phyloP scores from a whole-genome alignment of 1,140 invertebrate genomes.

The Heliconius melpomene region DNA sequence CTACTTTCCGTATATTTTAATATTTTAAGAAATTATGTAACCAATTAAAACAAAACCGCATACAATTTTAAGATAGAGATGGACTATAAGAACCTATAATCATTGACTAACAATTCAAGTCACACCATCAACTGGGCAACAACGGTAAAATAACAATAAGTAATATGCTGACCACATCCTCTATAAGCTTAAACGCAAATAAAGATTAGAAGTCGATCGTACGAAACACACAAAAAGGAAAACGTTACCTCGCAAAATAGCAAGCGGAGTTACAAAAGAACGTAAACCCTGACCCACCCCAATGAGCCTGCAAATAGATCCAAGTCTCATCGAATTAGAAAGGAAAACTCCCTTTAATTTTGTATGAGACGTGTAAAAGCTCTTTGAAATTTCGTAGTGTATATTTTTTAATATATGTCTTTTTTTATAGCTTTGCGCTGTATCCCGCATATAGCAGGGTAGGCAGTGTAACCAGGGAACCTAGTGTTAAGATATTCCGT shows the following conservation, averaged over 20 bases:
- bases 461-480: too few species aligned
- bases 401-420: background rate
- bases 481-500: too few species aligned
- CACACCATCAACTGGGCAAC: too few species aligned
- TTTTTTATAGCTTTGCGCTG: too few species aligned
- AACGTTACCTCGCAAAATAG: constrained; percentile 19
- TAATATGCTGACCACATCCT: background rate
- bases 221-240: constrained; percentile 14
- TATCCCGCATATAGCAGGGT: too few species aligned
- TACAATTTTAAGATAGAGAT: too few species aligned
- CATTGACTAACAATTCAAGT: too few species aligned
- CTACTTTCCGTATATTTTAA: too few species aligned
- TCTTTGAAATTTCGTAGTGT: background rate
- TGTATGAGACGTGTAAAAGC: background rate
- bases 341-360: constrained; percentile 45
- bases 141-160: constrained; percentile 1
- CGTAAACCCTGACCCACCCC: constrained; percentile 59
- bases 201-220: constrained; percentile 13
- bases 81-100: too few species aligned
- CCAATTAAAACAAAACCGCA: too few species aligned
- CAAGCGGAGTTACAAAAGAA: constrained; percentile 46
- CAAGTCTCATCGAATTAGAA: constrained; percentile 57
- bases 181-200: constrained; percentile 5
- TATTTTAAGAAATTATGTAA: too few species aligned
- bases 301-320: constrained; percentile 60